Evolutionary conservation across 2,888 invertebrate species (phyloP).

Genomic region (Synanthedon tipuliformis): DNA sequence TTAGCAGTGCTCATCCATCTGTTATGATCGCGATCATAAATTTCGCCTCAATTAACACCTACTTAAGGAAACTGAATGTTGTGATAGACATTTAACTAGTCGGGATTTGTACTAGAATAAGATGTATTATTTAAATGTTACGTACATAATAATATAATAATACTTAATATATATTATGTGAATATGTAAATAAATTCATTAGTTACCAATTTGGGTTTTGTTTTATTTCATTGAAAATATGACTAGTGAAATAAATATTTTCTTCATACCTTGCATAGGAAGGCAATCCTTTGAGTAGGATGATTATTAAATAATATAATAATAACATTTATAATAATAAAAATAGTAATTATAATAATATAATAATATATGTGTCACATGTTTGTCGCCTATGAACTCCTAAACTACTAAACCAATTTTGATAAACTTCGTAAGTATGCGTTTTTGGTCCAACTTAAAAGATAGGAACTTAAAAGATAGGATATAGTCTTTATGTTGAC

Average conservation of each 20-base stretch:
- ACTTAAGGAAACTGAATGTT: slow-evolving; percentile 59
- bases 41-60: slow-evolving; percentile 6
- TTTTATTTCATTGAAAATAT: slow-evolving; percentile 16
- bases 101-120: slow-evolving; percentile 45
- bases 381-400: too few species aligned
- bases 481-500: too few species aligned
- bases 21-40: slow-evolving; percentile 10
- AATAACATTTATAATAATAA: too few species aligned
- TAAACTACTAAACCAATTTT: too few species aligned
- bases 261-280: too few species aligned
- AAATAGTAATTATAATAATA: too few species aligned
- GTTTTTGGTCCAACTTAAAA: too few species aligned
- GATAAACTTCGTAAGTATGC: too few species aligned
- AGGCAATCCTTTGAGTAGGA: too few species aligned
- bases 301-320: too few species aligned
- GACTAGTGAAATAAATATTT: not conserved
- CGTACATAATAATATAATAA: slow-evolving; percentile 35
- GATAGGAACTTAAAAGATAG: too few species aligned
- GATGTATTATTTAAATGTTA: slow-evolving; percentile 56
- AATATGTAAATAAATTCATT: slow-evolving; percentile 68
- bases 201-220: slow-evolving; percentile 36
- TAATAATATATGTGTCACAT: too few species aligned
- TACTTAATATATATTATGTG: slow-evolving; percentile 31
- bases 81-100: slow-evolving; percentile 50
- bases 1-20: slow-evolving; percentile 2